Evolutionary conservation across 1,140 invertebrate species (phyloP).

Genomic region (Drosophila pectinifera): DNA sequence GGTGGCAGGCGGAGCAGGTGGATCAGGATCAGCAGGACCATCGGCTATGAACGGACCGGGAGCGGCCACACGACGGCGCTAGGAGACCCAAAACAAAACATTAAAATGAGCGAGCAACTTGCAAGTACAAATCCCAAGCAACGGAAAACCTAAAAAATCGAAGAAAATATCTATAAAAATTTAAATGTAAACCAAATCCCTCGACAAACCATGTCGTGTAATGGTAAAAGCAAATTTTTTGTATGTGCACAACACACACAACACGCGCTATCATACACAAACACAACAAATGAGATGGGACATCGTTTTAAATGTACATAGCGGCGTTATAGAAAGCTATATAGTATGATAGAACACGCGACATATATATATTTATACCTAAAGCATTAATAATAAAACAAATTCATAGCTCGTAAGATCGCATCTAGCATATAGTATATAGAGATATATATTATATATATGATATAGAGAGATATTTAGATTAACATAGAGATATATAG

Average conservation of each 20-base stretch:
- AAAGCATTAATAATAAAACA: slow-evolving; percentile 30
- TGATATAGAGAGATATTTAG: slow-evolving; percentile 3
- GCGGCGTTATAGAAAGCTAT: slow-evolving; percentile 29
- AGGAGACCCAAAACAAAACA: not conserved
- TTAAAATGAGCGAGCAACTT: slow-evolving; percentile 40
- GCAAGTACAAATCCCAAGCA: slow-evolving; percentile 59
- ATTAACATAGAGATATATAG: slow-evolving; percentile 10
- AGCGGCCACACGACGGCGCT: slow-evolving; percentile 28
- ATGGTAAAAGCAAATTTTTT: slow-evolving; percentile 11
- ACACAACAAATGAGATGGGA: not conserved
- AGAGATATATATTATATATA: slow-evolving; percentile 10
- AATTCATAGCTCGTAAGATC: slow-evolving; percentile 28
- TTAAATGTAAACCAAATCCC: not conserved
- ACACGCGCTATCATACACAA: not conserved
- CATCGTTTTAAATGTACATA: slow-evolving; percentile 25
- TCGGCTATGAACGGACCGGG: not conserved
- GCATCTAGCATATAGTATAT: slow-evolving; percentile 14
- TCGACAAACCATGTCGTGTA: not conserved
- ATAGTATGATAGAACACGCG: not conserved
- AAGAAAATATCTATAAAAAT: slow-evolving; percentile 1
- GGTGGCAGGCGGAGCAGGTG: not conserved
- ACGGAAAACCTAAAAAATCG: slow-evolving; percentile 29
- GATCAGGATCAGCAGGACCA: not conserved
- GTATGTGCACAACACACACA: slow-evolving; percentile 20
- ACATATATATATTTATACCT: slow-evolving; percentile 32